A percentile compares a stretch with the other conserved stretches of the same genome.
Evolutionary conservation across 2,888 invertebrate species (phyloP).

Genomic region (Platycnemis pennipes): DNA sequence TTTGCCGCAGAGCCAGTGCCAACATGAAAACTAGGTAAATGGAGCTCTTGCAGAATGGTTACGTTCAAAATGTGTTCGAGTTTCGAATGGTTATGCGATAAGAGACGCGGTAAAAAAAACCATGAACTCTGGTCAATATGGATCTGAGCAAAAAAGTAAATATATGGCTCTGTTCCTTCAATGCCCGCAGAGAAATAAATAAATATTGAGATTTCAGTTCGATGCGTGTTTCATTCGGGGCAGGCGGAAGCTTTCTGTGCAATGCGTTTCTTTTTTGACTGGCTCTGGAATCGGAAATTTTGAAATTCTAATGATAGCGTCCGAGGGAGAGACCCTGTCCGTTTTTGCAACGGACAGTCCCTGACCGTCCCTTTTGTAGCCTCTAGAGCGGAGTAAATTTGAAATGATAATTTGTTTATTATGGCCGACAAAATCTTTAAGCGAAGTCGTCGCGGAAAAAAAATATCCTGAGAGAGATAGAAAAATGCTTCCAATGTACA

Average conservation of each 20-base stretch:
- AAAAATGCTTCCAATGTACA: too few species aligned
- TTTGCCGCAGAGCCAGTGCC: too few species aligned
- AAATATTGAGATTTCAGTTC: not conserved
- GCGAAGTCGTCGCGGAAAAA: too few species aligned
- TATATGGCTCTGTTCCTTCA: not conserved
- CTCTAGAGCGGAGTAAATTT: not conserved
- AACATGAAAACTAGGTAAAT: too few species aligned
- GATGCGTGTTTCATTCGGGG: not conserved
- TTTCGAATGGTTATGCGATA: not conserved
- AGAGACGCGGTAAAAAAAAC: not conserved
- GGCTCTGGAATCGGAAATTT: not conserved
- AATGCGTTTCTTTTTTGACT: not conserved
- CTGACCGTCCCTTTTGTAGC: not conserved
- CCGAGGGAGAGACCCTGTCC: not conserved
- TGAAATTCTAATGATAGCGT: not conserved
- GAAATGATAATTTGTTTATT: not conserved
- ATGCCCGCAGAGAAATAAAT: not conserved
- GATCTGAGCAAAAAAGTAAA: not conserved
- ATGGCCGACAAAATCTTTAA: too few species aligned
- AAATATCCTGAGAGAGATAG: too few species aligned
- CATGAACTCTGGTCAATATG: not conserved
- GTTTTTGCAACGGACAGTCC: not conserved
- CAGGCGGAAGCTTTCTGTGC: not conserved
- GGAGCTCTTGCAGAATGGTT: too few species aligned
- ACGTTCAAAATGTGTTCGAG: not conserved